Conservation (phyloP, 2,888 invertebrate genomes). For the Argyra leucocephala region DNA sequence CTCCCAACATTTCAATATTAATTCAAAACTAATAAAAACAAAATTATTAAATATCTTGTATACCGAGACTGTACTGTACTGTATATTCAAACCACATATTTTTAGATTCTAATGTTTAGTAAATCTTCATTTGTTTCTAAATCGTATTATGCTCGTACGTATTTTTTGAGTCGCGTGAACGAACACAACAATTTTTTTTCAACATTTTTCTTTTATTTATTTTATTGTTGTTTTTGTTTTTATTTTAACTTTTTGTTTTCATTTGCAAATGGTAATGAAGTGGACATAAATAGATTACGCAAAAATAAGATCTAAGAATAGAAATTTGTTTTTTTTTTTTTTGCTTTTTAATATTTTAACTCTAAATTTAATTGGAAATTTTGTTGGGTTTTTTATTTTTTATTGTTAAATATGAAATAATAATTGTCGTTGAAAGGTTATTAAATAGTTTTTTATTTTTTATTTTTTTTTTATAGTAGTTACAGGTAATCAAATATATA, state of each 20-base stretch:
- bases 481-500: no score
- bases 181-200: not conserved
- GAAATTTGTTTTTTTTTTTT: not conserved
- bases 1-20: no score
- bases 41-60: no score
- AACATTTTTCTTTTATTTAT: not conserved
- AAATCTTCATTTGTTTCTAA: no score
- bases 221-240: not conserved
- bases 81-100: no score
- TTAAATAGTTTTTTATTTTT: no score
- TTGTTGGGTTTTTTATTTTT: not conserved
- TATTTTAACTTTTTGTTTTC: not conserved
- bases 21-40: no score
- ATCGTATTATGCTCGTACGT: no score
- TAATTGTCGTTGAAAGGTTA: no score
- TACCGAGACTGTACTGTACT: no score
- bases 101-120: no score
- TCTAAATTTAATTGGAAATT: not conserved
- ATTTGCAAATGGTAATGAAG: not conserved
- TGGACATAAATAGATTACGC: slow-evolving; percentile 6
- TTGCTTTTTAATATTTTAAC: not conserved
- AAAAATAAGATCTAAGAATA: not conserved
- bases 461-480: no score
- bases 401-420: not conserved
- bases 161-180: not conserved